Conservation (phyloP, 2,797 vertebrate species). For the Micrastur ruficollis region DNA sequence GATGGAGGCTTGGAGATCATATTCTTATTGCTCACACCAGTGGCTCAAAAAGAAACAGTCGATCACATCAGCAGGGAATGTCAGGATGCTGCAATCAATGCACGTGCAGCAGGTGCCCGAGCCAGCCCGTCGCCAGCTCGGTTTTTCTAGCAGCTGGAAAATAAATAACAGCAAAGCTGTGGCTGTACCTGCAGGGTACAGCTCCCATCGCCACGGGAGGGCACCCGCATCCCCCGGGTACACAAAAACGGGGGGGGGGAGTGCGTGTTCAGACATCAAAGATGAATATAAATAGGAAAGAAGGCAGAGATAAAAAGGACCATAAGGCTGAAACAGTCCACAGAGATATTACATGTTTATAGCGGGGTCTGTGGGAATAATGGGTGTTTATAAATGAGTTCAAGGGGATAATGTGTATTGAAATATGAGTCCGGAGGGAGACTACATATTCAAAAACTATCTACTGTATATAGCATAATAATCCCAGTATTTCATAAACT, state of each 20-base stretch:
- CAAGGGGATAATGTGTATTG: constrained; percentile 63
- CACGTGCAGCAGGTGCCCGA: neutral
- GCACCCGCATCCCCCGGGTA: neutral
- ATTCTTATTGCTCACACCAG: neutral
- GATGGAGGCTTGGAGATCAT: neutral
- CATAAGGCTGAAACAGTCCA: constrained; percentile 30
- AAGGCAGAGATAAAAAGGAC: constrained; percentile 53
- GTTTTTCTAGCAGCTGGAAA: neutral
- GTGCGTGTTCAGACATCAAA: constrained; percentile 14
- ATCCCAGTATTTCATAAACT: constrained; percentile 71
- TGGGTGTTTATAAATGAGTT: constrained; percentile 68
- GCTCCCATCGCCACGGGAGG: neutral
- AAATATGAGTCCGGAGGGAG: constrained; percentile 59
- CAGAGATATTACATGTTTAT: constrained; percentile 44
- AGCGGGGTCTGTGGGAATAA: constrained; percentile 44
- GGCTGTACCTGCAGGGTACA: neutral
- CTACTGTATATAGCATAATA: constrained; percentile 63
- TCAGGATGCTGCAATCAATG: neutral
- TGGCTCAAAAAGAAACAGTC: neutral
- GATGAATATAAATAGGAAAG: neutral
- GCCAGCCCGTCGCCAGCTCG: neutral
- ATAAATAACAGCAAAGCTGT: rapidly evolving
- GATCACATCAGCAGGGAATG: neutral
- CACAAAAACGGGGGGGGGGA: neutral
- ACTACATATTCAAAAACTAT: constrained; percentile 60